Conservation (phyloP, 2,797 vertebrate species). For the Platyrinchus mystaceus region DNA sequence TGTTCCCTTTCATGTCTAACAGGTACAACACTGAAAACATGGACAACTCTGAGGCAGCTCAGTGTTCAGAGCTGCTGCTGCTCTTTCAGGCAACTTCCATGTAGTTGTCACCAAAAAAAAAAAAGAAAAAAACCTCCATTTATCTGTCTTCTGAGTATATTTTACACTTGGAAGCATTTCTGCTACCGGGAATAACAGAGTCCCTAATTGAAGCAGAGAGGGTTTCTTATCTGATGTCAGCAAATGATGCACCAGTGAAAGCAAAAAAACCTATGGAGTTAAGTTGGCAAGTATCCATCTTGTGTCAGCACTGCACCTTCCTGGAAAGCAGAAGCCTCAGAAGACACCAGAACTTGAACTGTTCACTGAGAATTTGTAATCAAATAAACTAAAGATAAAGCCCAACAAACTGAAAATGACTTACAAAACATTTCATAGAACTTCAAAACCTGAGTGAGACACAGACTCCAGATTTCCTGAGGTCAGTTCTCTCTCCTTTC, state of each 20-base stretch:
- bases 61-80: not conserved
- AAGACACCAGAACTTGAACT: not conserved
- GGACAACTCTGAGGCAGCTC: not conserved
- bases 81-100: not conserved
- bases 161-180: slow-evolving; percentile 27
- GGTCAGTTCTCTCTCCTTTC: not conserved
- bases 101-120: not conserved
- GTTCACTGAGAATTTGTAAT: not conserved
- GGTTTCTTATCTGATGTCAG: not conserved
- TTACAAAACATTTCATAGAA: not conserved
- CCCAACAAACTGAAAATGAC: not conserved
- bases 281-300: not conserved
- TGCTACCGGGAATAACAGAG: slow-evolving; percentile 4
- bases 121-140: not conserved
- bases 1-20: slow-evolving; percentile 36
- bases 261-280: not conserved
- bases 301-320: not conserved
- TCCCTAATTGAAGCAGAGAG: not conserved
- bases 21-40: not conserved
- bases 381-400: not conserved
- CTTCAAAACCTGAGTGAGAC: not conserved
- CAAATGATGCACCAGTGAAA: not conserved
- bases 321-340: not conserved
- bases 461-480: not conserved
- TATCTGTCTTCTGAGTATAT: not conserved